phyloP scores from a whole-genome alignment of 1,140 invertebrate genomes.

The Brachystomella parvula region DNA sequence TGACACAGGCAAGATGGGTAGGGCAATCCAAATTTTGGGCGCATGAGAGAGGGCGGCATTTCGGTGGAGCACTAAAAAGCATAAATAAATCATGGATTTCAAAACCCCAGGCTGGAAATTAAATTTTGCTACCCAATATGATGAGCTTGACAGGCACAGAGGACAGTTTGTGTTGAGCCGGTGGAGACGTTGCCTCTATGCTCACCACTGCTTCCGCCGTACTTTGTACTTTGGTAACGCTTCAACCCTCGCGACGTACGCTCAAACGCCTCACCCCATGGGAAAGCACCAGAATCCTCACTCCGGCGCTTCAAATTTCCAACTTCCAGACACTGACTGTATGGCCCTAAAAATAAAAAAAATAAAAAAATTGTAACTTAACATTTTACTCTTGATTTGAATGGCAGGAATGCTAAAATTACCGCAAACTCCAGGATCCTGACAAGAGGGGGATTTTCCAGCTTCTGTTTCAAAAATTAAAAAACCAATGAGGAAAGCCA shows the following conservation, averaged over 20 bases:
- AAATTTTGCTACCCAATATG: constrained; percentile 48
- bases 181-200: constrained; percentile 9
- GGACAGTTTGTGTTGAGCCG: constrained; percentile 30
- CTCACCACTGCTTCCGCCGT: background rate
- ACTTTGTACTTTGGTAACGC: constrained; percentile 24
- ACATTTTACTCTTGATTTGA: no score
- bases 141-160: constrained; percentile 53
- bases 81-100: background rate
- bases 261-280: constrained; percentile 8
- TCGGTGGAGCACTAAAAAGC: constrained; percentile 47
- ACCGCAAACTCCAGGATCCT: constrained; percentile 47
- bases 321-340: constrained; percentile 60
- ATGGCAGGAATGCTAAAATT: no score
- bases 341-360: constrained; percentile 48
- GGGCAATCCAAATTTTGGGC: constrained; percentile 35
- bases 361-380: background rate
- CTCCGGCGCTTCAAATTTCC: constrained; percentile 42
- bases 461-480: background rate
- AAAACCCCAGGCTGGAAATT: background rate
- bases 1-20: constrained; percentile 52
- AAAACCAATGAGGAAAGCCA: background rate
- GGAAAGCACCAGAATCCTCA: constrained; percentile 24
- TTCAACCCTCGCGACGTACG: constrained; percentile 27
- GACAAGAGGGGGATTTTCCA: constrained; percentile 34
- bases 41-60: constrained; percentile 58